Percentiles rank a stretch among this genome's conserved stretches.
These are phyloP conservation scores for Eumerus sabulonum DNA, from an alignment of 2,888 invertebrate species.

Conservation along the genomic window DNA sequence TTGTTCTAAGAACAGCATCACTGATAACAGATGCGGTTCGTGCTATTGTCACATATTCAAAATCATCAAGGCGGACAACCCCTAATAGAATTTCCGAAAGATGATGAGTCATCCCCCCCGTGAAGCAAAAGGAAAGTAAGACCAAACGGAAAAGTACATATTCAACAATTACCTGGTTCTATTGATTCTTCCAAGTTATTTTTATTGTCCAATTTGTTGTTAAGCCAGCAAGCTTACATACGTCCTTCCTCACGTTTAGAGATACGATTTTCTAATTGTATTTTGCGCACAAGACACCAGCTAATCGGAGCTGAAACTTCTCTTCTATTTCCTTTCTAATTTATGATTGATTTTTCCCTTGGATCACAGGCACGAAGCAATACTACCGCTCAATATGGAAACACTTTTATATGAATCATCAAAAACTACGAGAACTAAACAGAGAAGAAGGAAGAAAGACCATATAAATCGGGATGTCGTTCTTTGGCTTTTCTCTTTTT, in stretches of 20 bases:
- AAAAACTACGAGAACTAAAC: constrained; percentile 25
- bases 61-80: too few species aligned
- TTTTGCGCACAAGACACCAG: constrained; percentile 21
- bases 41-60: too few species aligned
- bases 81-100: too few species aligned
- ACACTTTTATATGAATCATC: constrained; percentile 63
- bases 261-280: constrained; percentile 4
- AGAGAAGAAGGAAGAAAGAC: constrained; percentile 8
- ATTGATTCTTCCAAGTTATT: constrained; percentile 22
- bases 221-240: too few species aligned
- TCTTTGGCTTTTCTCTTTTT: constrained; percentile 15
- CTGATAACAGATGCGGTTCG: too few species aligned
- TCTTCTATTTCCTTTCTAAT: constrained; percentile 11
- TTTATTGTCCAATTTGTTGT: not conserved
- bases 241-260: not conserved
- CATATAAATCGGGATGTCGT: too few species aligned
- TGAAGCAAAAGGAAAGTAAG: too few species aligned
- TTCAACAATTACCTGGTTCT: constrained; percentile 36
- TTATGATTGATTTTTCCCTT: constrained; percentile 32
- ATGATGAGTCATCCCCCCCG: too few species aligned
- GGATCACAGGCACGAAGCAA: constrained; percentile 35
- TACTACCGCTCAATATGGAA: constrained; percentile 36
- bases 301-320: not conserved
- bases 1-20: too few species aligned
- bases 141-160: not conserved